Conservation (phyloP, 1,140 invertebrate species). For the Meloidogyne chitwoodi region DNA sequence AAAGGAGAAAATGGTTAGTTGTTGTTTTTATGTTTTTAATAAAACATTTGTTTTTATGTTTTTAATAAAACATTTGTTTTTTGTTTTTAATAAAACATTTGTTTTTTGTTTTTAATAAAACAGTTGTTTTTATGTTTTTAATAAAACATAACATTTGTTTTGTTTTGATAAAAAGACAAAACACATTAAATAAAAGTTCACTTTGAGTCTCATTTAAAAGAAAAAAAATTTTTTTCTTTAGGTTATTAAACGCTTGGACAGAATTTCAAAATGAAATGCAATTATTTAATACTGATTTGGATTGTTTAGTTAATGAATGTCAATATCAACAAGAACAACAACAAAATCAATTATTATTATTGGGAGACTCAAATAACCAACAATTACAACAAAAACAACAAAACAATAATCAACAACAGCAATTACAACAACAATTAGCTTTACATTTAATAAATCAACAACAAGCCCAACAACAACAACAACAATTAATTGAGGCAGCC, state of each 20-base stretch:
- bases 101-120: not conserved
- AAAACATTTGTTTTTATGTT: not conserved
- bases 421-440: not conserved
- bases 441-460: not conserved
- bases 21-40: not conserved
- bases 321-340: conserved; percentile 20
- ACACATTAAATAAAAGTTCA: too few species aligned
- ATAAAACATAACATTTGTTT: too few species aligned
- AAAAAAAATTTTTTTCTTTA: not conserved
- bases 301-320: conserved; percentile 17
- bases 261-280: not conserved
- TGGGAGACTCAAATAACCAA: not conserved
- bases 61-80: not conserved
- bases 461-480: not conserved
- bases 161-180: too few species aligned
- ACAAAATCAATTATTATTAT: not conserved
- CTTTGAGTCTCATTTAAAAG: too few species aligned
- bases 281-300: conserved; percentile 14
- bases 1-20: not conserved
- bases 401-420: too few species aligned
- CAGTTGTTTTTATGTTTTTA: not conserved
- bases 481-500: conserved; percentile 3
- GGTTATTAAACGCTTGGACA: not conserved
- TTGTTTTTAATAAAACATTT: not conserved
- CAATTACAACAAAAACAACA: conserved; percentile 16